Conservation (phyloP, 37 sponge, comb jelly and placozoan species). For the Cliona cf. orientalis region DNA sequence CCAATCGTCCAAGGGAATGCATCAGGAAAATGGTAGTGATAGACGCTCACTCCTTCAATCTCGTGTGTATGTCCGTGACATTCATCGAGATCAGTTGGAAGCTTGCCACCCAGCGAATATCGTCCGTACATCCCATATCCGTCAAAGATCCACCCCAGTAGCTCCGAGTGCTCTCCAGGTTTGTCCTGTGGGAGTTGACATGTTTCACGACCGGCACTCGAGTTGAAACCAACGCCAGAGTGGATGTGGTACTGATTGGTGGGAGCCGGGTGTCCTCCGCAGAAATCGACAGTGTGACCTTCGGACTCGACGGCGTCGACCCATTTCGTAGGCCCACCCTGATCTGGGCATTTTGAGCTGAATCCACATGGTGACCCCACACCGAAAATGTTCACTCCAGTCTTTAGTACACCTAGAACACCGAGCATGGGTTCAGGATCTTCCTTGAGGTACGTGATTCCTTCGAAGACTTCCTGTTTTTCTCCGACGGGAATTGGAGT, state of each 20-base stretch:
- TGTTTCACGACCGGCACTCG: neutral
- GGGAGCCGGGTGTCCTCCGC: slow-evolving; percentile 74
- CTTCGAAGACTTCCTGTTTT: slow-evolving; percentile 5
- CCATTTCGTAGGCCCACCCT: slow-evolving; percentile 49
- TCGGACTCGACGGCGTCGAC: slow-evolving; percentile 82
- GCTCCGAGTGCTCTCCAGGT: slow-evolving; percentile 63
- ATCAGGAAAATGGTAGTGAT: slow-evolving; percentile 76
- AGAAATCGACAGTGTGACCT: slow-evolving; percentile 69
- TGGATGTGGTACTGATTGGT: slow-evolving; percentile 62
- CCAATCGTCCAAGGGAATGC: slow-evolving; percentile 77
- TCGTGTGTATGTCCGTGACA: slow-evolving; percentile 76
- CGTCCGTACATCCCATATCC: slow-evolving; percentile 75
- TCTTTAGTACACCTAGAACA: slow-evolving; percentile 61
- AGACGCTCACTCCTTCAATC: slow-evolving; percentile 50
- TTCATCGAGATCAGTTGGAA: slow-evolving; percentile 66
- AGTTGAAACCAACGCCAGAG: slow-evolving; percentile 34
- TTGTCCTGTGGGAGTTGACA: slow-evolving; percentile 57
- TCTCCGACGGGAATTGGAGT: slow-evolving; percentile 59
- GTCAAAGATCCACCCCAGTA: slow-evolving; percentile 78
- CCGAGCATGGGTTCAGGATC: slow-evolving; percentile 68
- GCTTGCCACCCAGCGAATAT: slow-evolving; percentile 44
- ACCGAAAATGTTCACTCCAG: slow-evolving; percentile 74
- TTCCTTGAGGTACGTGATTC: slow-evolving; percentile 60
- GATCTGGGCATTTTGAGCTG: slow-evolving; percentile 56
- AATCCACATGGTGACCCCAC: slow-evolving; percentile 80